Base-by-base conservation (phyloP, 2,113 vertebrate species). In the Sebastes fasciatus region DNA sequence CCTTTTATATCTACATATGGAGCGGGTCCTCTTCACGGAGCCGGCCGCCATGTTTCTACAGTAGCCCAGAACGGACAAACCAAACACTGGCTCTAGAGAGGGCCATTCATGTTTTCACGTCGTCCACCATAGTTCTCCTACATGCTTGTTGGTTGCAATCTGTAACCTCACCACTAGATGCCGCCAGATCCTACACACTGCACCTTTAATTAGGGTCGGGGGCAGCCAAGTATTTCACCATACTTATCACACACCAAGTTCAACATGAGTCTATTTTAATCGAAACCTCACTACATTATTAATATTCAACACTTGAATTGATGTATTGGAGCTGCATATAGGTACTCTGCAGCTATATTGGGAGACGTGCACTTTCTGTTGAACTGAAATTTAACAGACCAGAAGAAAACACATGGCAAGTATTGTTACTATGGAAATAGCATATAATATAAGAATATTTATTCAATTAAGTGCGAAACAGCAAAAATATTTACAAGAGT, bases 361-460 rank as follows among this genome's bases (percentile, higher is more conserved):
- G 45, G 55, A 66, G 46, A 34, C 0, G 11, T 46, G 8, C 51
- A 55, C 40, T 58, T 60, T 64, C 8, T 68, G 8, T 74, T 74
- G 2, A 73, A 49, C 23, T 65, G 2, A 52, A 58, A 54, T 60
- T 5, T 4, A 45, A 43, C 0, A 69, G 42, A 4, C 14, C 16
- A 86, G 17, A 75, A 70, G 40, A 85, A 83, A 85, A 81, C n/a
- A 68, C 87, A 69, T 13, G 45, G 58, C 61, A 91, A 82, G 68
- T 60, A 76, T 62, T 49, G 42, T 90, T 86, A 86, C 83, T 86
- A 88, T 84, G 75, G 86, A 87, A 91, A 88, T 94, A 91, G 54
- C 84, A 92, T 95, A 95, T 95, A 94, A 95, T 95, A 96, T 95
- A 95, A 94, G 94, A 96, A 95, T 95, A 95, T 95, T 95, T 95